Conservation (phyloP, 2,113 vertebrate species). For the Alligator mississippiensis region DNA sequence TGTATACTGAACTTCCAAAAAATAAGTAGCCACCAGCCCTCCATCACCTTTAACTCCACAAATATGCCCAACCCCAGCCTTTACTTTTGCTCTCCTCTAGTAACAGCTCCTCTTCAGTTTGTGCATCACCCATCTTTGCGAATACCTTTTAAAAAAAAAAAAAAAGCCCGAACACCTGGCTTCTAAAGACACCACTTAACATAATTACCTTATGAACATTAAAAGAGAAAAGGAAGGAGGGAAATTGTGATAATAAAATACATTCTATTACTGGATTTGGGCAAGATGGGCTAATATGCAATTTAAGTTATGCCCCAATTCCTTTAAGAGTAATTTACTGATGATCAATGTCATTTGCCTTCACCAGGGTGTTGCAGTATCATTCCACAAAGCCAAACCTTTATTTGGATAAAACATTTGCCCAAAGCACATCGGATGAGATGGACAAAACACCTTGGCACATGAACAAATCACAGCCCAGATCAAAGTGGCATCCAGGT, state of each 20-base stretch:
- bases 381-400: background rate
- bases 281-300: background rate
- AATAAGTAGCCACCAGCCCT: background rate
- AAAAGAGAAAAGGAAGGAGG: background rate
- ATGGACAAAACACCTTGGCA: background rate
- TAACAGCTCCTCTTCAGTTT: background rate
- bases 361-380: background rate
- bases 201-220: background rate
- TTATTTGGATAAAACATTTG: background rate
- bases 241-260: background rate
- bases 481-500: rapidly evolving
- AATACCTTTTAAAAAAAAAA: background rate
- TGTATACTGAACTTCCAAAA: background rate
- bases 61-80: background rate
- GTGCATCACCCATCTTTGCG: background rate
- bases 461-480: background rate
- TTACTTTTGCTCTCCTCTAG: background rate
- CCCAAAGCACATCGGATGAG: background rate
- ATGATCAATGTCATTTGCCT: too few relatives aligned
- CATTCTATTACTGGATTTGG: background rate
- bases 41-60: background rate
- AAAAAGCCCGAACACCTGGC: background rate
- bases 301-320: background rate
- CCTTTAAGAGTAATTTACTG: background rate
- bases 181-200: background rate